Conservation (phyloP, 2,113 vertebrate species). For the Thunnus thynnus region DNA sequence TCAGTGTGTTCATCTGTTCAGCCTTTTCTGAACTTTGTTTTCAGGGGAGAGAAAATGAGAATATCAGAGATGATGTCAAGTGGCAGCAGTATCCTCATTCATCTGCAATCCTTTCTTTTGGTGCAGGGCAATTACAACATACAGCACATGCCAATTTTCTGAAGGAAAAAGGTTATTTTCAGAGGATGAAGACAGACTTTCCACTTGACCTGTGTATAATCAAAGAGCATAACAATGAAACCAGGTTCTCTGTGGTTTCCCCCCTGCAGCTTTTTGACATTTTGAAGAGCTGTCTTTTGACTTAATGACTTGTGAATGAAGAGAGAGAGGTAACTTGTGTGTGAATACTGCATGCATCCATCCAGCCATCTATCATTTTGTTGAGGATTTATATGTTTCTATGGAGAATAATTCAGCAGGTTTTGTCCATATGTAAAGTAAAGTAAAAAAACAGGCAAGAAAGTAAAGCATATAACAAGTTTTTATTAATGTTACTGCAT, state of each 20-base stretch:
- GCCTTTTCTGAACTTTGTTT: conserved; percentile 47
- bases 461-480: background rate
- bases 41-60: conserved; percentile 45
- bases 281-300: conserved; percentile 66
- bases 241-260: conserved; percentile 61
- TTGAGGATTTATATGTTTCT: conserved; percentile 17
- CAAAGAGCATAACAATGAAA: conserved; percentile 67
- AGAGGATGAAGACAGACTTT: conserved; percentile 68
- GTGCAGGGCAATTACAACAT: conserved; percentile 53
- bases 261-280: conserved; percentile 75
- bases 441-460: background rate
- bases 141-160: conserved; percentile 53
- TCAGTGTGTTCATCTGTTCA: conserved; percentile 47
- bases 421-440: background rate
- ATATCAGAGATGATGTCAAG: conserved; percentile 61
- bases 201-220: conserved; percentile 70
- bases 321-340: conserved; percentile 18
- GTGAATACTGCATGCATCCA: background rate
- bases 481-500: background rate
- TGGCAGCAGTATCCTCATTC: conserved; percentile 47
- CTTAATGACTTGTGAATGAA: conserved; percentile 64
- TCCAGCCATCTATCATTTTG: conserved; percentile 18
- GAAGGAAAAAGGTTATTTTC: conserved; percentile 67
- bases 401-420: background rate
- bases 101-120: conserved; percentile 30